Conservation (phyloP, 2,797 vertebrate species). For the Morus bassanus region DNA sequence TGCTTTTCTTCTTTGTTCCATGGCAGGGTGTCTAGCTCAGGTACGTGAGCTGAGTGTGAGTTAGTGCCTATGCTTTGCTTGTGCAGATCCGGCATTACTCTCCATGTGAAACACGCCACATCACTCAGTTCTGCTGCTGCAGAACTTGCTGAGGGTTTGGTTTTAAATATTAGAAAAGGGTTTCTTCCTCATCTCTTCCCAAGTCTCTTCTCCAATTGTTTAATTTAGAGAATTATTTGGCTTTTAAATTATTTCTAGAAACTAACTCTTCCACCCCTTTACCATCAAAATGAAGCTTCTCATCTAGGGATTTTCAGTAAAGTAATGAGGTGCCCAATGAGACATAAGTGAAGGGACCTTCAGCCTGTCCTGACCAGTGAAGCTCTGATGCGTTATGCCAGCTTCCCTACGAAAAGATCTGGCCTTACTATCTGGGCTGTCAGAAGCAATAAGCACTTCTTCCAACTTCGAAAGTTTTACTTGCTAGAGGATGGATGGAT, state of each 20-base stretch:
- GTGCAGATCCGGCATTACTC: not conserved
- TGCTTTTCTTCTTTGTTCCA: not conserved
- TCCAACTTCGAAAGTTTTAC: not conserved
- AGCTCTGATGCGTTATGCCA: not conserved
- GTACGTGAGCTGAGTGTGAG: not conserved
- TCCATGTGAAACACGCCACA: accelerated
- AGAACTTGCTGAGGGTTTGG: not conserved
- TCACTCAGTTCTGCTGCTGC: not conserved
- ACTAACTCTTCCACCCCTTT: not conserved
- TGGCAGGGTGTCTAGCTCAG: not conserved
- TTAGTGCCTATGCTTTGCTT: not conserved
- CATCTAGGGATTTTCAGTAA: not conserved
- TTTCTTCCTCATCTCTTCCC: not conserved
- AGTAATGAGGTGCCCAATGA: not conserved
- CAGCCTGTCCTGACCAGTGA: not conserved
- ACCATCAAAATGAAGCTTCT: not conserved
- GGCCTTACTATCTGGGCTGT: not conserved
- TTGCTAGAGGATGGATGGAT: not conserved
- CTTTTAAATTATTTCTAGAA: not conserved
- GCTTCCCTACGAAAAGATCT: not conserved
- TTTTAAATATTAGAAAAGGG: not conserved
- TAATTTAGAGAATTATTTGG: not conserved
- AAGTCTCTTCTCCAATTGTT: not conserved
- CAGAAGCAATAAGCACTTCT: not conserved
- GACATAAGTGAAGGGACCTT: not conserved